Evolutionary conservation across 2,888 invertebrate species (phyloP).

Genomic region (Ypsolopha scabrella): DNA sequence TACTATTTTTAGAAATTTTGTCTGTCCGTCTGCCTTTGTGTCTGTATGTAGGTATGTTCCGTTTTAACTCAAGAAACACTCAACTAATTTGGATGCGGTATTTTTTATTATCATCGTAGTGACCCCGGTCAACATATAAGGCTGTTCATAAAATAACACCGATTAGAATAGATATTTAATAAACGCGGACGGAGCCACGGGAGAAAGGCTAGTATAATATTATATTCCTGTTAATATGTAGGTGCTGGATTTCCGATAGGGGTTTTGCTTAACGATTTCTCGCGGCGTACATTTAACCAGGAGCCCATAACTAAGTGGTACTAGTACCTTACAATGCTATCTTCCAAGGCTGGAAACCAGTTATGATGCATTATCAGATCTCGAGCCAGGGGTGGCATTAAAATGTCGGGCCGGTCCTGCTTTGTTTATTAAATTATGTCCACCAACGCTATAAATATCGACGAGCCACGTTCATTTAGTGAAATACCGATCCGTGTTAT

Average conservation of each 20-base stretch:
- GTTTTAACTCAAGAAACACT: no score
- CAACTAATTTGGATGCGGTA: no score
- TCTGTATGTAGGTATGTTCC: no score
- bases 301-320: slow-evolving; percentile 60
- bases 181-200: no score
- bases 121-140: no score
- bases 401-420: slow-evolving; percentile 54
- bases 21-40: no score
- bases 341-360: slow-evolving; percentile 55
- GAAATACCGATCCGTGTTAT: slow-evolving; percentile 56
- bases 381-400: slow-evolving; percentile 62
- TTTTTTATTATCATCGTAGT: no score
- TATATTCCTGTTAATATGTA: slow-evolving; percentile 45
- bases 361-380: slow-evolving; percentile 66
- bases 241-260: slow-evolving; percentile 49
- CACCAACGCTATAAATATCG: slow-evolving; percentile 59
- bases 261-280: slow-evolving; percentile 44
- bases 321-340: slow-evolving; percentile 65
- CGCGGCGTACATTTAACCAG: slow-evolving; percentile 42
- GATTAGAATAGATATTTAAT: no score
- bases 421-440: slow-evolving; percentile 71
- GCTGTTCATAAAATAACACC: no score
- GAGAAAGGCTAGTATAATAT: slow-evolving; percentile 24
- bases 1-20: no score
- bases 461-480: slow-evolving; percentile 55